These are phyloP conservation scores for Homarus americanus DNA, from an alignment of 1,140 invertebrate genomes.

Conservation along the genomic window DNA sequence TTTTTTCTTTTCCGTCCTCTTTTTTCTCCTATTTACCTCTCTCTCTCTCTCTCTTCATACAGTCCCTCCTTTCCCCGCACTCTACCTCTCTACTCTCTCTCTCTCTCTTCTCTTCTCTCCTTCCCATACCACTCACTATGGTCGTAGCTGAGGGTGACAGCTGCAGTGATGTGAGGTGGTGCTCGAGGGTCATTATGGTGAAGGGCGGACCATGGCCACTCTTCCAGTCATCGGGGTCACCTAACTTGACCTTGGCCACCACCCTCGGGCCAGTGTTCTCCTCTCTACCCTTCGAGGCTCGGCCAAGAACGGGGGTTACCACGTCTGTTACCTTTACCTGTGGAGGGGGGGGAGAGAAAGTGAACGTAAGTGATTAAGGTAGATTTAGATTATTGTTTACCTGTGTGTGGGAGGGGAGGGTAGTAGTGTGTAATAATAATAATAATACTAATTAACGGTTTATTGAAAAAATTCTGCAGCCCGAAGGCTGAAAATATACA, in stretches of 20 bases:
- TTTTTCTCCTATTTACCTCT: neutral
- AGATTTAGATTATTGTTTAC: too few relatives aligned
- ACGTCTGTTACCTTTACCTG: slow-evolving; percentile 47
- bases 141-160: slow-evolving; percentile 20
- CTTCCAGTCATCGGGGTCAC: slow-evolving; percentile 42
- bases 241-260: slow-evolving; percentile 23
- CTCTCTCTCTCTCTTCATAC: neutral
- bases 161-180: neutral
- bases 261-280: slow-evolving; percentile 25
- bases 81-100: neutral
- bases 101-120: neutral
- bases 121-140: neutral
- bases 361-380: too few relatives aligned
- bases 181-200: slow-evolving; percentile 31
- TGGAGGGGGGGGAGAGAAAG: neutral
- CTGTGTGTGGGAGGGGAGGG: too few relatives aligned
- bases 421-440: too few relatives aligned
- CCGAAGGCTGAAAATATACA: too few relatives aligned
- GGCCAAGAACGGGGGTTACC: slow-evolving; percentile 32
- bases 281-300: slow-evolving; percentile 16
- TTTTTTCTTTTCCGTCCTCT: neutral
- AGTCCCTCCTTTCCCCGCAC: neutral
- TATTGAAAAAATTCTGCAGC: too few relatives aligned
- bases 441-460: too few relatives aligned
- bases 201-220: slow-evolving; percentile 40